Evolutionary conservation across 2,888 invertebrate genomes (phyloP).

Genomic region (Polyploca ridens): DNA sequence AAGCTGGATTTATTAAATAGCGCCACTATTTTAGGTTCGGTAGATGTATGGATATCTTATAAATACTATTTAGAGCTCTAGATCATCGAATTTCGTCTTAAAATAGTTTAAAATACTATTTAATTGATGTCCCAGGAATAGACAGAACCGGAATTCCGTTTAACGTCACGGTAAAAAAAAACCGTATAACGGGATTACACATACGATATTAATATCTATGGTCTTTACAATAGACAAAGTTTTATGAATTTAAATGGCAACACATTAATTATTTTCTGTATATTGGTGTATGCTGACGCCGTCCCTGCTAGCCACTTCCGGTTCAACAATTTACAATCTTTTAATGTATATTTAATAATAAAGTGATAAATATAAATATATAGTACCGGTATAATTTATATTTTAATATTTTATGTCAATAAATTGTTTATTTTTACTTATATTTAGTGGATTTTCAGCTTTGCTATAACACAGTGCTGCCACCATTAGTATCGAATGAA

Average conservation of each 20-base stretch:
- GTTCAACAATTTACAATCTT: slow-evolving; percentile 33
- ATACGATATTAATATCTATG: no score
- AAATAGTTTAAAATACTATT: no score
- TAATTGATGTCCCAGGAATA: no score
- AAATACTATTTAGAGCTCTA: no score
- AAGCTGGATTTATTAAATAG: no score
- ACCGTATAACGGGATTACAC: no score
- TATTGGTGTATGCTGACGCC: slow-evolving; percentile 81
- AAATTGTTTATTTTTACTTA: not conserved
- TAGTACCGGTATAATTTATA: not conserved
- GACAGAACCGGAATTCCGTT: no score
- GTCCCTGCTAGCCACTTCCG: slow-evolving; percentile 60
- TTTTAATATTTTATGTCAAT: not conserved
- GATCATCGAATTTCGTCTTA: no score
- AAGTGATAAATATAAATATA: not conserved
- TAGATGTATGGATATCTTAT: no score
- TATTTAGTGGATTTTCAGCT: slow-evolving; percentile 14
- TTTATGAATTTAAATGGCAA: slow-evolving; percentile 34
- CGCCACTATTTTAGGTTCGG: no score
- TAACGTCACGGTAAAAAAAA: no score
- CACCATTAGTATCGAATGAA: slow-evolving; percentile 58
- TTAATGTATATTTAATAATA: slow-evolving; percentile 20
- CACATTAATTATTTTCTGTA: slow-evolving; percentile 31
- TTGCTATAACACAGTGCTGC: slow-evolving; percentile 55
- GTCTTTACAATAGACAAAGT: no score